Evolutionary conservation across 2,888 invertebrate genomes (phyloP), one percentile per base, ranked within the genome.

Genomic region (Rhagonycha fulva): DNA sequence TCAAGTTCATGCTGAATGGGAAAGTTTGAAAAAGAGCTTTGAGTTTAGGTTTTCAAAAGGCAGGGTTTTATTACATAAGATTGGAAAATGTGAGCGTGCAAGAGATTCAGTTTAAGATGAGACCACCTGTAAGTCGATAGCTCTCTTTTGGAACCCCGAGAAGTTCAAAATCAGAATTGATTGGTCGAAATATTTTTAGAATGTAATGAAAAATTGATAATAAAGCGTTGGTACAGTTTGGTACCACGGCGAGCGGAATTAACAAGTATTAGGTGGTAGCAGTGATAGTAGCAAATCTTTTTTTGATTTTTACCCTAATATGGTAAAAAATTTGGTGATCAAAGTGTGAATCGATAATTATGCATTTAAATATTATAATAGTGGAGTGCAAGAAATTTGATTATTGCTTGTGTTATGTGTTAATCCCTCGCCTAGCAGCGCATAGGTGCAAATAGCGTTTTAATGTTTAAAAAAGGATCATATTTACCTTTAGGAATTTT

Each of bases 401-500:
- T n/a, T 47, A n/a, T 47, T 47, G 47, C 47, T 47, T 47, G 47
- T 47, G 26, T 26, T 66, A 66, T n/a, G 63, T 66, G 63, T 66
- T 24, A 74, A 74, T 70, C 26, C 74, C 32, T 26, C 70, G 63
- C 62, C 74, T 74, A 74, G 74, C 68, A 74, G 62, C 62, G 62
- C 63, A 74, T 62, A 68, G 69, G 63, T 73, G 62, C 28, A 28
- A 62, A 19, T 14, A 62, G 47, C 24, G 24, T 30, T 61, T 14
- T 61, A 72, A 24, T 61, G 14, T 68, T 12, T 24, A 10, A 28
- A 70, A 24, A 61, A 9, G 23, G 11, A 63, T 26, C 26, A 32
- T 75, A 75, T 69, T 75, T 75, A 75, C 75, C 75, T 75, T 68
- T 23, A 69, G 19, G 61, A 61, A 71, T 76, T 72, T 63, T 70